Conservation (phyloP, 2,797 vertebrate species). For the Strix occidentalis region DNA sequence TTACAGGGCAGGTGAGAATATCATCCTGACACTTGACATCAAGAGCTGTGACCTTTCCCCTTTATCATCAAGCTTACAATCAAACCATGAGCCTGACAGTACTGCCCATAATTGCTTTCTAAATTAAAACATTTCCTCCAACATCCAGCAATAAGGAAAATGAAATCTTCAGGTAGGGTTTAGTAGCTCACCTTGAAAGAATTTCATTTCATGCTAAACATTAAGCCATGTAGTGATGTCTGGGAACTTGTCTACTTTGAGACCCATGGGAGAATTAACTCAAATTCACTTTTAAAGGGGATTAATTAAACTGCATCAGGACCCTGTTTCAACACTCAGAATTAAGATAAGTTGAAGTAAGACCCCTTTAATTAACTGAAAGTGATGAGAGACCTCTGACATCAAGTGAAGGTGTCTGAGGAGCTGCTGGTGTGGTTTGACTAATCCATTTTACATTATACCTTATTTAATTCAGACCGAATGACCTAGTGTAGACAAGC, state of each 20-base stretch:
- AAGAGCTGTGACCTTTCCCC: conserved; percentile 10
- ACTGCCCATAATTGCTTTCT: neutral
- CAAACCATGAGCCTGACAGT: neutral
- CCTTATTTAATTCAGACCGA: neutral
- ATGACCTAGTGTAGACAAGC: neutral
- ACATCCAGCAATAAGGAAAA: neutral
- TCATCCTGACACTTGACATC: neutral
- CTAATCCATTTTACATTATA: neutral
- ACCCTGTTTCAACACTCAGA: conserved; percentile 1
- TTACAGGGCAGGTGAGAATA: neutral
- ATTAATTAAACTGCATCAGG: conserved; percentile 46
- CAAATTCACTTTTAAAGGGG: conserved; percentile 23
- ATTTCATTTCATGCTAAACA: neutral
- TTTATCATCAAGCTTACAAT: neutral
- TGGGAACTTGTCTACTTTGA: neutral
- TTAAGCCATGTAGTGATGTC: neutral
- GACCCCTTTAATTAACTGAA: conserved; percentile 21
- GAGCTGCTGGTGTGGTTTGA: neutral
- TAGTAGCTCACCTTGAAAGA: neutral
- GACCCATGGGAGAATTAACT: neutral
- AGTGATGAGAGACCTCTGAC: neutral
- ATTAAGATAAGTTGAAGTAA: conserved; percentile 26
- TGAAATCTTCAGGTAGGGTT: conserved; percentile 4
- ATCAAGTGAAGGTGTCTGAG: neutral
- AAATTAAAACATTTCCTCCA: conserved; percentile 7